Evolutionary conservation across 2,113 vertebrate genomes (phyloP), one percentile per base, ranked within the genome.

Genomic region (Asarcornis scutulata): DNA sequence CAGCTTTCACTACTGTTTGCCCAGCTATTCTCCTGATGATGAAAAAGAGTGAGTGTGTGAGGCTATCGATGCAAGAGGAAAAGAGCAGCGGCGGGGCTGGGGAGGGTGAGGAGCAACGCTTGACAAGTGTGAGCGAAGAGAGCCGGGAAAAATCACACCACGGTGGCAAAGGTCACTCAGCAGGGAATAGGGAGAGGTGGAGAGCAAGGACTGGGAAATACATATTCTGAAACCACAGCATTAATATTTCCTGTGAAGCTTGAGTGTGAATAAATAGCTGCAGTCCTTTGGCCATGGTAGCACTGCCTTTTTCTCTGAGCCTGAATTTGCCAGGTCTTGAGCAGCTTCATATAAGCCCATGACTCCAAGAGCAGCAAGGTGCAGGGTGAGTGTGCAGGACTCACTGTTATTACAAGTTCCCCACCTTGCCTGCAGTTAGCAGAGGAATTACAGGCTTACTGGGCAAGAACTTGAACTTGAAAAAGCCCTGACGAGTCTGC

Each of bases 381-480:
- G 32, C 32, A 44, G 82, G 85, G 78, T 79, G 89, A 89, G 15
- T 31, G 81, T 38, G 14, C 75, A 89, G 84, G 67, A 82, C 44
- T 76, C 46, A 63, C 77, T 89, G 27, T 21, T 31, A 48, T 85
- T 72, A 58, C 74, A 80, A 40, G 76, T 86, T 60, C 44, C 72
- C 79, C 82, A 66, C 74, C 80, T 52, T 52, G 73, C 66, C 83
- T 92, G 86, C 77, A 84, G 81, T 92, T 78, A 93, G 88, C 91
- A 89, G 77, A 75, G 46, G 90, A 83, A 93, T 93, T 80, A 80
- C 44, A 66, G 71, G 86, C 36, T 90, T 91, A 80, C 32, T 77
- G 88, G 50, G 87, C 26, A 86, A 85, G 91, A 94, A 50, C 84
- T 93, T 85, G 91, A 94, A 50, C 84, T 93, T 85, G 59, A 87